Percentiles rank a stretch among this genome's conserved stretches.
Conservation (phyloP, 2,113 vertebrate species). For the Neogale vison region DNA sequence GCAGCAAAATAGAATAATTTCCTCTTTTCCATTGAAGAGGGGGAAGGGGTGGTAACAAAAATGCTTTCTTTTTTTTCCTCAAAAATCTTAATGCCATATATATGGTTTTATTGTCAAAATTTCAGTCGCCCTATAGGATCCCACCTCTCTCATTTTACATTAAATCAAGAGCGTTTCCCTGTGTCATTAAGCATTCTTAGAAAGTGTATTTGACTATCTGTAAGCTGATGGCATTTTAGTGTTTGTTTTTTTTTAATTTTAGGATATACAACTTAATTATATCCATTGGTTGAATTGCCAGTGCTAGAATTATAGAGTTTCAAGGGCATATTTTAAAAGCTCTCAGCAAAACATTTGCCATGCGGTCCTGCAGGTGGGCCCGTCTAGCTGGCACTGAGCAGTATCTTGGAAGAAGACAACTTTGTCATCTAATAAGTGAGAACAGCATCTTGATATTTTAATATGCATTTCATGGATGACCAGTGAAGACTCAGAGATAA, state of each 20-base stretch:
- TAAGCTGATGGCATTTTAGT: background rate
- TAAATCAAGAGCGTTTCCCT: background rate
- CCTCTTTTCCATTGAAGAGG: background rate
- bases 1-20: background rate
- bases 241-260: conserved; percentile 43
- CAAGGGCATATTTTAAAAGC: conserved; percentile 10
- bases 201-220: background rate
- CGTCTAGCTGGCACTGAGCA: background rate
- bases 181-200: background rate
- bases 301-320: background rate
- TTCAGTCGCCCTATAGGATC: background rate
- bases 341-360: background rate
- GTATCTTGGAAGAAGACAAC: background rate
- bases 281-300: background rate
- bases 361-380: background rate
- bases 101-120: background rate
- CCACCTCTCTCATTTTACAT: background rate
- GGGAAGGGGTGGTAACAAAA: background rate
- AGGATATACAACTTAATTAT: background rate
- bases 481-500: background rate
- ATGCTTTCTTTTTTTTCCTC: background rate
- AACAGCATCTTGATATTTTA: conserved; percentile 9
- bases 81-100: background rate
- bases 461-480: conserved; percentile 31
- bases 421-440: background rate